A percentile compares a stretch with the other conserved stretches of the same genome.
Conservation (phyloP, 2,797 vertebrate genomes). For the Pipistrellus nathusii region DNA sequence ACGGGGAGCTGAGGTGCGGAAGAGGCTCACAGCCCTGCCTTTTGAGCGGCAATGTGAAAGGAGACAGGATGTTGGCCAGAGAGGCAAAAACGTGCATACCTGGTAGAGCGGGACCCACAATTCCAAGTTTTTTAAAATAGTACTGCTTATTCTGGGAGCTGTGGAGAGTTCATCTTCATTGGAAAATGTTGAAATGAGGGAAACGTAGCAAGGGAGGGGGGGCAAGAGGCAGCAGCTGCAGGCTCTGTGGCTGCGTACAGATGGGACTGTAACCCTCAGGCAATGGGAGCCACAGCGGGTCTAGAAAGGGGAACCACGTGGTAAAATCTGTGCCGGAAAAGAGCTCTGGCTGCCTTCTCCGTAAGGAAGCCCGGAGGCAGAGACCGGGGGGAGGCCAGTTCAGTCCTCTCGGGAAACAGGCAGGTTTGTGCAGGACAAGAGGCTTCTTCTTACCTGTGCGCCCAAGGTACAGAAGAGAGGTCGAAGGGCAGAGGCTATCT, state of each 20-base stretch:
- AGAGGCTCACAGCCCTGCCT: neutral
- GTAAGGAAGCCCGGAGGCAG: neutral
- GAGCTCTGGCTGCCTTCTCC: neutral
- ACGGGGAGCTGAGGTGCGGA: neutral
- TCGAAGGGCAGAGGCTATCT: conserved; percentile 95
- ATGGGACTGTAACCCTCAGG: neutral
- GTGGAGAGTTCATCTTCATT: neutral
- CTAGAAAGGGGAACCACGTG: neutral
- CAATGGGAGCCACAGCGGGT: rapidly evolving
- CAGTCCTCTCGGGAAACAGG: neutral
- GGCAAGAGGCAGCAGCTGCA: neutral
- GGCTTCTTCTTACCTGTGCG: conserved; percentile 90
- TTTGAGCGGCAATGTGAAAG: neutral
- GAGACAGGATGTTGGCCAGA: neutral
- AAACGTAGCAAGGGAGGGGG: neutral
- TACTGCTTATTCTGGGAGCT: neutral
- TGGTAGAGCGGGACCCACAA: neutral
- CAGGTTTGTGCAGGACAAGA: neutral
- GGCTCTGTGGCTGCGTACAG: neutral
- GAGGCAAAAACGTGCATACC: neutral
- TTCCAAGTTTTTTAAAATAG: neutral
- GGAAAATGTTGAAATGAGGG: neutral
- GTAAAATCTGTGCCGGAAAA: neutral
- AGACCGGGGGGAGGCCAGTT: neutral
- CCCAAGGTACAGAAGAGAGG: conserved; percentile 96